Base-by-base conservation (phyloP, 2,888 invertebrate species). In the Oligia fasciuncula region DNA sequence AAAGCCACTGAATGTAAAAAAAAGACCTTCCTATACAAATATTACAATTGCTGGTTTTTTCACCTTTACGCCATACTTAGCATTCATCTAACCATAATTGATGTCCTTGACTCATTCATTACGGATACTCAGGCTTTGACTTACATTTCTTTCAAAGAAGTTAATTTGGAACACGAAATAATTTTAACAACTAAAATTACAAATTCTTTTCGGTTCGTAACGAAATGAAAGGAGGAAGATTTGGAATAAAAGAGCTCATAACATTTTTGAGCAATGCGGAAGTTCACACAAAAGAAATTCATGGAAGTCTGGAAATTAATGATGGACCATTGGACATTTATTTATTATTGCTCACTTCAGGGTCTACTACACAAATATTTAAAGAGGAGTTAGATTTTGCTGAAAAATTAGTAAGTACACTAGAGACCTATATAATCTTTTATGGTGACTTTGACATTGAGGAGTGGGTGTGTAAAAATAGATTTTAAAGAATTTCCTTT, bases 201-300 rank as follows among this genome's bases (percentile, higher is more conserved):
- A 84, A 84, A 66, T 85, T 75, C 65, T 81, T 83, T 66, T 69
- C 23, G 19, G 51, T 72, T 73, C 13, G 23, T 17, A 62, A 73
- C 13, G 60, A 66, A 70, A 62, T 66, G 40, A 76, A 85, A 65
- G 51, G 29, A 14, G 29, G 8, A 84, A 70, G 14, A 72, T 73
- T 63, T 72, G 11, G 46, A 60, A 71, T 66, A 49, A 66, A 80
- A 73, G 19, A 67, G 49, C 23, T 66, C 11, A 57, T 40, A 84
- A 70, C 14, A 49, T 73, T 81, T 85, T 66, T 66, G 49, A 29
- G 14, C 29, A 54, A 69, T n/a, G 40, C 57, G 63, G n/a, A 73
- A 76, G 35, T 51, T 83, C 70, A 70, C 54, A 73, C 19, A 70
- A 80, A 84, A 60, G 19, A 60, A 84, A 70, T 73, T 80, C 65